Evolutionary conservation across 2,797 vertebrate species (phyloP), one percentile per base, ranked within the genome.

Genomic region (Protonibea diacanthus): DNA sequence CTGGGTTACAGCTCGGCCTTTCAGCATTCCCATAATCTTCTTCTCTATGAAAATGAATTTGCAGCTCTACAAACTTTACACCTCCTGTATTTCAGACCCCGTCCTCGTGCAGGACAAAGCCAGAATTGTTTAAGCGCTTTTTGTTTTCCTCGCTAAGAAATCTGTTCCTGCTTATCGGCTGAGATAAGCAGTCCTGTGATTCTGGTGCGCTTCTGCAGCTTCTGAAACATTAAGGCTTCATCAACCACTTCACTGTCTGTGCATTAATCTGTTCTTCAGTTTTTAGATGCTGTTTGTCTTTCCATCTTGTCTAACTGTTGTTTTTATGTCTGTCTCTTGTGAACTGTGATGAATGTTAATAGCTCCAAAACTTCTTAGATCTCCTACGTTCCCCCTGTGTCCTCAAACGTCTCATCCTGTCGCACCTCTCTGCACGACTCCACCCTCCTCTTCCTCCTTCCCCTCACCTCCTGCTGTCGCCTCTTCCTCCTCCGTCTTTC

Each of bases 251-350:
- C 78, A 74, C 57, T 52, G 47, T 86, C 81, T 68, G 51, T 58
- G 62, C 81, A 53, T 78, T 52, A 4, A 52, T 48, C 13, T 38
- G 73, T 85, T 65, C 5, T 53, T 73, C 18, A 18, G 78, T 90
- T 59, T 85, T 77, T 59, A 40, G 74, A 49, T 71, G 71, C 78
- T 81, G 23, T 88, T 29, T 73, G 59, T 87, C 68, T 57, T 20
- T 62, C 81, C 74, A 81, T 83, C 74, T 58, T 56, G 69, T 91
- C 86, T 90, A 83, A 90, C 84, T 27, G 60, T 75, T 64, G 7
- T 87, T 90, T 57, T 93, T 92, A 66, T 76, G 87, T 77, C 85
- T 93, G 74, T 83, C 92, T 95, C 48, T 73, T 82, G 79, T 90
- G 70, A 77, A 61, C 21, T 81, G 78, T 83, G 63, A 25, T 83